Evolutionary conservation across 2,888 invertebrate species (phyloP).

Genomic region (Oscheius myriophilus): DNA sequence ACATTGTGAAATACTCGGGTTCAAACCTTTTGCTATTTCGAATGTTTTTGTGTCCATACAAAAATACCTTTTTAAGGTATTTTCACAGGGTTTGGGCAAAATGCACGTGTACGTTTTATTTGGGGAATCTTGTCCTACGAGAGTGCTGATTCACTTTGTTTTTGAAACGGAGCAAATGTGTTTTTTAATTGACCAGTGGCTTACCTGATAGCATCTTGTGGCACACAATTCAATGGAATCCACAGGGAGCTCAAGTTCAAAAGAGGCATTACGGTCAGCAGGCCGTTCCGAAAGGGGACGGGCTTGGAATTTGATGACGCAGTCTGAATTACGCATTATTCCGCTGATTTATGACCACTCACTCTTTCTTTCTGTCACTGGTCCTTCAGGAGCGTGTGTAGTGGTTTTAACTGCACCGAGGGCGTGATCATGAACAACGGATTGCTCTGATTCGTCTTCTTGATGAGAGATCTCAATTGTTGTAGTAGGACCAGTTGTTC

Average conservation of each 20-base stretch:
- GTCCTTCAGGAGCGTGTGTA: background rate
- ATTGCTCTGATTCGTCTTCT: constrained; percentile 10
- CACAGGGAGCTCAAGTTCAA: constrained; percentile 54
- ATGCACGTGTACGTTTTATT: no score
- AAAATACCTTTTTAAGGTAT: no score
- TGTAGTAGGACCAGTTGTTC: background rate
- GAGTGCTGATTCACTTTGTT: no score
- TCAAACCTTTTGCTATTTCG: no score
- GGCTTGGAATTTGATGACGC: constrained; percentile 65
- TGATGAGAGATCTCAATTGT: constrained; percentile 8
- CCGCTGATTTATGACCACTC: background rate
- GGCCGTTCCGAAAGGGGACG: constrained; percentile 54
- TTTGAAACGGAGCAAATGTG: no score
- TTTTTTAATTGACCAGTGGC: no score
- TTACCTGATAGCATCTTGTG: constrained; percentile 62
- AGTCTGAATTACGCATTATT: constrained; percentile 43
- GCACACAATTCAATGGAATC: constrained; percentile 63
- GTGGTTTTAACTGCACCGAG: constrained; percentile 1
- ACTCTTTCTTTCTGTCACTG: constrained; percentile 13
- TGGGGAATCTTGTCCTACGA: no score
- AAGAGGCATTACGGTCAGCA: constrained; percentile 53
- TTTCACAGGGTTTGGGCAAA: no score
- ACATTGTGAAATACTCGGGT: no score
- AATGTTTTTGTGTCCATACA: no score
- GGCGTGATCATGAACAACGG: constrained; percentile 17